phyloP scores from a whole-genome alignment of 2,113 vertebrate genomes.

The Daphoenositta chrysoptera region DNA sequence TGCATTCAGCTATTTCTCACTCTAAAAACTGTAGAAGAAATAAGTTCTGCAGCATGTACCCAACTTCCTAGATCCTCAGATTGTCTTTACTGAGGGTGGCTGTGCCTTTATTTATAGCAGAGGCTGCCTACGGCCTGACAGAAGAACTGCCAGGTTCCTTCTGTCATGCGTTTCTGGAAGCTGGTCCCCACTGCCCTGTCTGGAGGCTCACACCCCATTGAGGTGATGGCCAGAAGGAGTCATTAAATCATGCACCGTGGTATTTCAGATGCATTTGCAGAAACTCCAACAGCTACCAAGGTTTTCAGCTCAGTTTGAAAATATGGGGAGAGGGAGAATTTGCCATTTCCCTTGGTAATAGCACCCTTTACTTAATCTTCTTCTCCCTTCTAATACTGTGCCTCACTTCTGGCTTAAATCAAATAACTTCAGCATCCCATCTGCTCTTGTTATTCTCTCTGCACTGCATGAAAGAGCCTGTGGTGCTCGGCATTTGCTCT shows the following conservation, averaged over 20 bases:
- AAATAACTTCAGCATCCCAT: not conserved
- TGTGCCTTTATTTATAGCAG: not conserved
- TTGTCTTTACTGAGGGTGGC: not conserved
- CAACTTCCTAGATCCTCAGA: not conserved
- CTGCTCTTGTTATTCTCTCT: not conserved
- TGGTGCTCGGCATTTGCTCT: not conserved
- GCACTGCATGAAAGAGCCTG: not conserved
- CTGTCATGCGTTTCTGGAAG: not conserved
- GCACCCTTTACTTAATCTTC: not conserved
- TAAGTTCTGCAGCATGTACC: not conserved
- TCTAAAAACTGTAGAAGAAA: not conserved
- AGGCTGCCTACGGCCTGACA: not conserved
- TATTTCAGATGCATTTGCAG: not conserved
- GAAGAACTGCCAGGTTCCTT: not conserved
- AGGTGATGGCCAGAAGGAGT: not conserved
- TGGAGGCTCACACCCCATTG: not conserved
- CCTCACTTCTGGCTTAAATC: not conserved
- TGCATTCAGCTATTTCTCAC: not conserved
- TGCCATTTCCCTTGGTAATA: not conserved
- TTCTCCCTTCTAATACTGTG: not conserved
- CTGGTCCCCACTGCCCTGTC: rapidly evolving
- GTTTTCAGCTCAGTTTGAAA: not conserved
- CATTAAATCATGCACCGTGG: not conserved
- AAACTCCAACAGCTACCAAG: not conserved
- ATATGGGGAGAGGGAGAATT: not conserved